phyloP scores from a whole-genome alignment of 2,888 invertebrate species.

The Drosophila pseudotakahashii region DNA sequence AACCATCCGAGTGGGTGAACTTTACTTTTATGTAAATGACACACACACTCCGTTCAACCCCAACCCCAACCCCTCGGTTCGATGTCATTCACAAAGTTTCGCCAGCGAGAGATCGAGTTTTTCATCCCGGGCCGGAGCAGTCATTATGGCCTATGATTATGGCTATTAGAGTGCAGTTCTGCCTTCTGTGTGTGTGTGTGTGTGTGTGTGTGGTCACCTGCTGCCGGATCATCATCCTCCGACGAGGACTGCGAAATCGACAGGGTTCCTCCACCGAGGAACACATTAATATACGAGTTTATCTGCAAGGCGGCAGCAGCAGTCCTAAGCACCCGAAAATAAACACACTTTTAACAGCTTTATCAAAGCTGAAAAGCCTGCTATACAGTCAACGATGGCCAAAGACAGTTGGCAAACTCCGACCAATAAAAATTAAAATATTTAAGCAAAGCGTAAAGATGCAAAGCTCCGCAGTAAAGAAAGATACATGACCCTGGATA shows the following conservation, averaged over 20 bases:
- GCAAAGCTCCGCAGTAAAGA: constrained; percentile 75
- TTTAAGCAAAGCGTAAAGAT: constrained; percentile 77
- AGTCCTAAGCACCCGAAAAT: constrained; percentile 59
- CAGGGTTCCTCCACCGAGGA: constrained; percentile 6
- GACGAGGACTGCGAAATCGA: not conserved
- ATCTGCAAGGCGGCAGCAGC: constrained; percentile 16
- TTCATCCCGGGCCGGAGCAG: constrained; percentile 52
- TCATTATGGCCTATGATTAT: constrained; percentile 78
- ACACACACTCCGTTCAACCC: constrained; percentile 22
- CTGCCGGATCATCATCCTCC: constrained; percentile 12
- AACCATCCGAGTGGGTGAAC: constrained; percentile 77
- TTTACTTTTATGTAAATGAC: constrained; percentile 79
- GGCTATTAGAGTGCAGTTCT: constrained; percentile 68
- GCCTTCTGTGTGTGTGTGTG: constrained; percentile 19
- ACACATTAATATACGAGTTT: constrained; percentile 20
- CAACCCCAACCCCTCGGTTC: constrained; percentile 40
- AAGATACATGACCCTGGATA: constrained; percentile 62
- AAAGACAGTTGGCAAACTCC: constrained; percentile 67
- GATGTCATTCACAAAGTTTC: constrained; percentile 74
- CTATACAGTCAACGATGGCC: constrained; percentile 39
- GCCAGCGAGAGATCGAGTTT: constrained; percentile 53
- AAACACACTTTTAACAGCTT: constrained; percentile 75
- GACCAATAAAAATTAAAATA: constrained; percentile 79
- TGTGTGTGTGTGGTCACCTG: constrained; percentile 21
- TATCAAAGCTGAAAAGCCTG: constrained; percentile 58